Evolutionary conservation across 2,888 invertebrate genomes (phyloP), one percentile per base, ranked within the genome.

Genomic region (Dexiosoma caninum): DNA sequence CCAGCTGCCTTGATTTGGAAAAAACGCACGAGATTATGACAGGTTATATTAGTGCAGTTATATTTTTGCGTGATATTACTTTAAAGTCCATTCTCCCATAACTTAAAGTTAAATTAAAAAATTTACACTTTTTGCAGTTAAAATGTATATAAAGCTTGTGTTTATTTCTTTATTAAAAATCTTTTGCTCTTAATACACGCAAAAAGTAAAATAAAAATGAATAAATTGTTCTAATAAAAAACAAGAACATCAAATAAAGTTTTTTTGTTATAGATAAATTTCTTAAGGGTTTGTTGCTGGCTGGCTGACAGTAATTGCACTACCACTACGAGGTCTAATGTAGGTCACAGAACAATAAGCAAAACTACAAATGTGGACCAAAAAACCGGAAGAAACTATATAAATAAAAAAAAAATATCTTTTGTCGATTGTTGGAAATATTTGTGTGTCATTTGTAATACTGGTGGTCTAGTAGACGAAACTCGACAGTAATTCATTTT

Each of bases 181-280:
- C n/a, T n/a, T n/a, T 46, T 23, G 10, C 23, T 46, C 16, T 53
- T 37, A 21, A 21, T 4, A n/a, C 21, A 32, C 35, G 6, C 8
- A n/a, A 57, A 40, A 57, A 12, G 1, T 4, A 19, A 55, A 35
- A 1, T 21, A 37, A 55, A 21, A 12, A 21, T 8, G 21, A 21
- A 6, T 27, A 9, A 4, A 46, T 21, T 42, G 1, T 14, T 32
- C 16, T 32, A 30, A 55, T 10, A 32, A 32, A 10, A 57, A 66
- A 35, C 8, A 35, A 27, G 6, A 12, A 8, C 14, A 35, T 16
- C 7, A 55, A 66, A 8, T 30, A 57, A 66, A 71, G 59, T 60
- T 71, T n/a, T n/a, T n/a, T 66, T 60, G 42, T 66, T 51, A 37
- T 59, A 71, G 59, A 66, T 71, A 71, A 66, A 66, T 71, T 67